Evolutionary conservation across 2,888 invertebrate genomes (phyloP).

Genomic region (Epistrophella euchroma): DNA sequence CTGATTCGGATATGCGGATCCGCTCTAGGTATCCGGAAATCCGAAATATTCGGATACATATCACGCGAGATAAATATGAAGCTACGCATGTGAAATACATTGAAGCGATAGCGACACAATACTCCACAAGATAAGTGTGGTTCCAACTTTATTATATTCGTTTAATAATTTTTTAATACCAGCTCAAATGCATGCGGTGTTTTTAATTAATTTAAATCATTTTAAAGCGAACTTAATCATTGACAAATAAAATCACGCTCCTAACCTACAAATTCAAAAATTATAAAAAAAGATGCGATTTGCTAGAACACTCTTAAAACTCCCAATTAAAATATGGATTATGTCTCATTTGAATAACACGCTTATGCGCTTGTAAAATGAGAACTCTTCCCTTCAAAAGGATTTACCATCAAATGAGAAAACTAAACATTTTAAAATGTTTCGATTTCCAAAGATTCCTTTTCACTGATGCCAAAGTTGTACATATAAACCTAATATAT

Average conservation of each 20-base stretch:
- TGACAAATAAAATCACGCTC: constrained; percentile 39
- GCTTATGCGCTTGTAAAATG: constrained; percentile 26
- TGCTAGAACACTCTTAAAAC: constrained; percentile 36
- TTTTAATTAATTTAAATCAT: neutral
- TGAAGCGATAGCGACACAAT: no score
- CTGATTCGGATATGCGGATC: no score
- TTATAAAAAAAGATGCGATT: constrained; percentile 17
- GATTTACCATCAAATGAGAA: constrained; percentile 64
- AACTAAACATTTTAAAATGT: constrained; percentile 66
- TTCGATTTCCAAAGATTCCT: constrained; percentile 61
- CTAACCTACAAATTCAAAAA: constrained; percentile 9
- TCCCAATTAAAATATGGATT: constrained; percentile 81
- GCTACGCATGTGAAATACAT: no score
- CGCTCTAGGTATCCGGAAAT: no score
- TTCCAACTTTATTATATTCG: no score
- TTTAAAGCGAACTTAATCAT: constrained; percentile 19
- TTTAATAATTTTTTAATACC: neutral
- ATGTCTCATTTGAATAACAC: constrained; percentile 81
- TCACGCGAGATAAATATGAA: no score
- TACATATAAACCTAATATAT: constrained; percentile 23
- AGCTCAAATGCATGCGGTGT: neutral
- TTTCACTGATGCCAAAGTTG: constrained; percentile 9
- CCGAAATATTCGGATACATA: no score
- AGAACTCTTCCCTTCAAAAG: constrained; percentile 44
- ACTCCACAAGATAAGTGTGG: no score